phyloP scores from a whole-genome alignment of 2,797 vertebrate species.

The Tarsius wallacei region DNA sequence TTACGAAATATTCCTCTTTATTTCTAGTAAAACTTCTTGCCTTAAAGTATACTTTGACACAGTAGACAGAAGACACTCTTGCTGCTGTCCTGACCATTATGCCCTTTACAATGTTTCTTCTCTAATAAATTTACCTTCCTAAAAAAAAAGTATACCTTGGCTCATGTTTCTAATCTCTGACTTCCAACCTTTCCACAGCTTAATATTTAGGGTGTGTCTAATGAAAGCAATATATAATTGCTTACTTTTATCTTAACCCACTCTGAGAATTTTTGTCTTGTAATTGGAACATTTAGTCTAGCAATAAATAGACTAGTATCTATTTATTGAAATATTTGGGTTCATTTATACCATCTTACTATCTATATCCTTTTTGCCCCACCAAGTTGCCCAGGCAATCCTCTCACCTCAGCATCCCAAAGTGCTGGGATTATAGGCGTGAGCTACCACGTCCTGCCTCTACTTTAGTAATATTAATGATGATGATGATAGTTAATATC shows the following conservation, averaged over 20 bases:
- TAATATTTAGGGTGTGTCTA: slow-evolving; percentile 44
- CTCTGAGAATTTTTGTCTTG: not conserved
- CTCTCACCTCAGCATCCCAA: too few species aligned
- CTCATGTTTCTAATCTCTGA: not conserved
- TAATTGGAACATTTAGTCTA: not conserved
- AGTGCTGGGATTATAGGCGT: too few species aligned
- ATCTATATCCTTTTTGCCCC: not conserved
- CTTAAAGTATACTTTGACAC: slow-evolving; percentile 1
- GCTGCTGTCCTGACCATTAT: too few species aligned
- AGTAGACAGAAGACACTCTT: too few species aligned
- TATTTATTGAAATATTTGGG: slow-evolving; percentile 21
- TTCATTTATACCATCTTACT: slow-evolving; percentile 28
- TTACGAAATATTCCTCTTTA: slow-evolving; percentile 13
- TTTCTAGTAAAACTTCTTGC: slow-evolving; percentile 1
- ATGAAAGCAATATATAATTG: not conserved
- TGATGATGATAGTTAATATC: not conserved
- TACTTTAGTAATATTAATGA: not conserved
- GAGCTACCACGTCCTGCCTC: not conserved
- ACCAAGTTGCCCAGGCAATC: too few species aligned
- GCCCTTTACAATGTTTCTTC: too few species aligned
- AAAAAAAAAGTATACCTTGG: not conserved
- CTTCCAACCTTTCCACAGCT: not conserved
- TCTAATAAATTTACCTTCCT: too few species aligned
- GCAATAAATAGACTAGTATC: not conserved
- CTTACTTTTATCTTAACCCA: slow-evolving; percentile 37